phyloP scores from a whole-genome alignment of 2,888 invertebrate genomes.

The Timandra comae region DNA sequence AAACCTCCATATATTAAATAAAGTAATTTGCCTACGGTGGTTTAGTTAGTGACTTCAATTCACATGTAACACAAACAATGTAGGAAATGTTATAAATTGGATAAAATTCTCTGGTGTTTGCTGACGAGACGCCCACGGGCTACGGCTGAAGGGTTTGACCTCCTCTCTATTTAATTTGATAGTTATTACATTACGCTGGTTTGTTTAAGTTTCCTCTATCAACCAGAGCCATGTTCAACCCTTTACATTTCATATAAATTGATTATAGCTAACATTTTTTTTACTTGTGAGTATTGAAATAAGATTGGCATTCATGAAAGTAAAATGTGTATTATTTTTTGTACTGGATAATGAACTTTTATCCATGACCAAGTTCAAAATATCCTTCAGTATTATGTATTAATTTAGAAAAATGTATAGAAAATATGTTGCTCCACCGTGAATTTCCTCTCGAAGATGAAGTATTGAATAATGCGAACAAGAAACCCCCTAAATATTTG shows the following conservation, averaged over 20 bases:
- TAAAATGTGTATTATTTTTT: no score
- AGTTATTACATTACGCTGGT: conserved; percentile 38
- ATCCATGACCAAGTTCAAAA: no score
- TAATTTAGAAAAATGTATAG: no score
- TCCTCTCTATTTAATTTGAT: conserved; percentile 36
- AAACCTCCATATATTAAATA: no score
- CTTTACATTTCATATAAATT: conserved; percentile 20
- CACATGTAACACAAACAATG: conserved; percentile 20
- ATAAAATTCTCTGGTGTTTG: conserved; percentile 41
- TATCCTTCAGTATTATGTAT: no score
- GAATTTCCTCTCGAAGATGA: no score
- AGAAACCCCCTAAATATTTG: conserved; percentile 33
- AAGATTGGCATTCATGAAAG: no score
- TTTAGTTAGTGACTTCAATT: conserved; percentile 17
- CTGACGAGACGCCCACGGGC: conserved; percentile 22
- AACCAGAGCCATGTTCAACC: conserved; percentile 5
- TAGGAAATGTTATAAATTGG: conserved; percentile 31
- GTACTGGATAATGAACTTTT: no score
- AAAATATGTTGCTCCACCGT: no score
- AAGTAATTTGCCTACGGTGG: conserved; percentile 3
- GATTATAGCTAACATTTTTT: conserved; percentile 15
- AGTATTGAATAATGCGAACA: no score
- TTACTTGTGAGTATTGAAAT: no score
- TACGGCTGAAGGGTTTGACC: conserved; percentile 24
- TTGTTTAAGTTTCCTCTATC: conserved; percentile 32